Conservation (phyloP, 2,113 vertebrate species). For the Choloepus hoffmanni region DNA sequence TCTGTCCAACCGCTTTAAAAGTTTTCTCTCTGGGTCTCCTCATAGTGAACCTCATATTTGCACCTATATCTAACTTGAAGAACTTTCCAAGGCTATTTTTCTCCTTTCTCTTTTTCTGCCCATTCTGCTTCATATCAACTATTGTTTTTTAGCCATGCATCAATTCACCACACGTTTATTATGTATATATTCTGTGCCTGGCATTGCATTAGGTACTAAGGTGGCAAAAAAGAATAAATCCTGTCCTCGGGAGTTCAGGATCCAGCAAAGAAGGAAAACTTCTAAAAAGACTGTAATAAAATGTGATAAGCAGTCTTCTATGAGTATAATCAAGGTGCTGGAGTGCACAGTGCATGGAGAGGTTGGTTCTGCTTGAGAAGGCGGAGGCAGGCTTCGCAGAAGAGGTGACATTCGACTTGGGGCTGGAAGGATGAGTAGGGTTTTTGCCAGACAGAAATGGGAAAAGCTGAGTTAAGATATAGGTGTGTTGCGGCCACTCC, state of each 20-base stretch:
- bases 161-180: neutral
- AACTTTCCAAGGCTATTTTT: neutral
- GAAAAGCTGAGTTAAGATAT: neutral
- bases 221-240: neutral
- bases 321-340: neutral
- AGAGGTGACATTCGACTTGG: neutral
- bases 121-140: neutral
- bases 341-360: neutral
- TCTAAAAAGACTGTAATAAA: neutral
- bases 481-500: neutral
- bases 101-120: slow-evolving; percentile 14
- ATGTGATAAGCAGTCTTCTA: neutral
- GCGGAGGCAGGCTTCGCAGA: neutral
- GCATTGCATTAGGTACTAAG: neutral
- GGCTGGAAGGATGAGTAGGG: neutral
- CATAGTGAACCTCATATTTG: neutral
- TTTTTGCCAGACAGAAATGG: neutral
- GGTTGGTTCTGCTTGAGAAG: neutral
- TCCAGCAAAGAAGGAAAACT: neutral
- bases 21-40: neutral
- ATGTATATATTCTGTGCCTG: neutral
- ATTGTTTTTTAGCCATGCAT: neutral
- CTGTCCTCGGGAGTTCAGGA: neutral
- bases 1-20: neutral
- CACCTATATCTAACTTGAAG: neutral